Evolutionary conservation across 2,888 invertebrate genomes (phyloP), one percentile per base, ranked within the genome.

Genomic region (Steromphala cineraria): DNA sequence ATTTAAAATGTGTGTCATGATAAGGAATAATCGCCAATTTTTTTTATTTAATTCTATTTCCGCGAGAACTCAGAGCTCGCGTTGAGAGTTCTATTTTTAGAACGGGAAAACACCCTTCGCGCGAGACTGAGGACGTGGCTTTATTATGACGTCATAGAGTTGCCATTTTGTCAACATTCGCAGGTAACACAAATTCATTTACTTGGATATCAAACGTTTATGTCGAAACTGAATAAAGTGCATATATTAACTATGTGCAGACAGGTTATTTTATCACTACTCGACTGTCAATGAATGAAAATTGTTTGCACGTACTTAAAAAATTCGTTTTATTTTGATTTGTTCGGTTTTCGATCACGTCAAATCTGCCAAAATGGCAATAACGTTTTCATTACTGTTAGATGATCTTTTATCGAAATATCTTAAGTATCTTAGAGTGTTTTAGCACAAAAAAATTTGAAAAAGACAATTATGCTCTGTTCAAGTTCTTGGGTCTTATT

Each of bases 51-150:
- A n/a, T n/a, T n/a, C n/a, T n/a, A n/a, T n/a, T n/a, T n/a, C n/a
- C 36, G 8, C 36, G 36, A 5, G 36, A 36, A 46, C 13, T 4
- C 46, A 36, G 2, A 4, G 36, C 36, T 36, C 36, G 2, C 36
- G 36, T 36, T 7, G 36, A 7, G 36, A 36, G 46, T 46, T 46
- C 46, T 81, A 81, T 81, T 81, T 81, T 78, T 78, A 81, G 81
- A 46, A 17, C 28, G 75, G 81, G 76, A 75, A 75, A 67, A 75
- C 75, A 79, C 81, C 53, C 55, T 53, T 15, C 17, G 10, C 24
- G 17, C 62, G 62, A 67, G 53, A 24, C 36, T 79, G 81, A 17
- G 71, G 52, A 81, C 81, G 81, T 81, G 81, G 81, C 81, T 81
- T 40, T 53, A 40, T 53, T 15, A 52, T 81, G 81, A 81, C 79